phyloP scores from a whole-genome alignment of 1,140 invertebrate species.

The Vollenhovia emeryi region DNA sequence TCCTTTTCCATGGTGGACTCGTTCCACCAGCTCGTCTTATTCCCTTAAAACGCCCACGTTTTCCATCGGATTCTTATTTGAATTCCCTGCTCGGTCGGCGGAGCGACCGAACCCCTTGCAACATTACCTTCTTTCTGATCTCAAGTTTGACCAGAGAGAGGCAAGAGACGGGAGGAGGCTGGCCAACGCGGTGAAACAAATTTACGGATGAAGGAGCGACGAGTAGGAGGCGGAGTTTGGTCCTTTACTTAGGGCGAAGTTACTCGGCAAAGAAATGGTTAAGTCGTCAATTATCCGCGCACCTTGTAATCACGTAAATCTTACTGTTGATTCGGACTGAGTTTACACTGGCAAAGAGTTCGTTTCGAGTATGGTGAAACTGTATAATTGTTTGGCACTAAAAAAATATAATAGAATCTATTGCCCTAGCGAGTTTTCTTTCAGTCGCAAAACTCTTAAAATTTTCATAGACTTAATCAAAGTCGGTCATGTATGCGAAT shows the following conservation, averaged over 20 bases:
- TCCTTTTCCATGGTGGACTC: conserved; percentile 43
- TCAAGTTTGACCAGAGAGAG: conserved; percentile 43
- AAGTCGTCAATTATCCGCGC: conserved; percentile 53
- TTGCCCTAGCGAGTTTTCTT: neutral
- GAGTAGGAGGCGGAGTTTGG: conserved; percentile 28
- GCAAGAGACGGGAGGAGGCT: neutral
- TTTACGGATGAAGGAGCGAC: conserved; percentile 42
- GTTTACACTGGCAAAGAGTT: conserved; percentile 25
- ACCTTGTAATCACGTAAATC: conserved; percentile 58
- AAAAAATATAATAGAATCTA: neutral
- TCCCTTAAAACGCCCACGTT: conserved; percentile 65
- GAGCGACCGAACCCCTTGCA: conserved; percentile 18
- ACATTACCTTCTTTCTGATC: neutral
- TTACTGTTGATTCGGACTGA: conserved; percentile 22
- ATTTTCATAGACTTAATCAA: neutral
- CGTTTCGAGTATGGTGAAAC: conserved; percentile 1
- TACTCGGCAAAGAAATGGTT: conserved; percentile 41
- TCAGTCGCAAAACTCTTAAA: neutral
- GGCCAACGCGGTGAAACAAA: conserved; percentile 52
- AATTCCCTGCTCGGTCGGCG: conserved; percentile 71
- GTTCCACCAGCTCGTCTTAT: conserved; percentile 45
- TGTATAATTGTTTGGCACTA: neutral
- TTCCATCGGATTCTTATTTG: conserved; percentile 72
- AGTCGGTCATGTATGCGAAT: neutral
- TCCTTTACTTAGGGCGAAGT: conserved; percentile 50